Evolutionary conservation across 2,797 vertebrate species (phyloP).

Genomic region (Hozukius guyotensis): DNA sequence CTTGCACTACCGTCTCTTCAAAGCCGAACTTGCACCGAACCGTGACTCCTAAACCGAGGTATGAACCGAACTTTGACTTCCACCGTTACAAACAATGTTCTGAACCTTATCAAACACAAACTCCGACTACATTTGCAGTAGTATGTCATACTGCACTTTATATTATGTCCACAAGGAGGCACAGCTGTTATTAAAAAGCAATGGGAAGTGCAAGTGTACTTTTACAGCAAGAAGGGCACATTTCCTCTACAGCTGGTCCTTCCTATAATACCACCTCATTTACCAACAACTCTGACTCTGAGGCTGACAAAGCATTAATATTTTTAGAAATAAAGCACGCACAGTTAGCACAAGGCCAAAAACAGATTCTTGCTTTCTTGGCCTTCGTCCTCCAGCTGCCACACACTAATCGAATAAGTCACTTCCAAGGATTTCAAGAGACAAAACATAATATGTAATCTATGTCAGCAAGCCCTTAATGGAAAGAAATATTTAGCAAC

Average conservation of each 20-base stretch:
- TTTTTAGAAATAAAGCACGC: background rate
- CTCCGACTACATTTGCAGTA: background rate
- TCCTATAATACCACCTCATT: slow-evolving; percentile 24
- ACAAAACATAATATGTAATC: slow-evolving; percentile 46
- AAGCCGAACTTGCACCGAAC: background rate
- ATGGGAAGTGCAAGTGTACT: slow-evolving; percentile 7
- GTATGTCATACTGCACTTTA: background rate
- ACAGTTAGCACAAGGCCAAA: slow-evolving; percentile 10
- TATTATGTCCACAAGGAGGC: slow-evolving; percentile 50
- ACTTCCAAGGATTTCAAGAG: slow-evolving; percentile 28
- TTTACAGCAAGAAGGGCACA: slow-evolving; percentile 3
- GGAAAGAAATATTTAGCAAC: slow-evolving; percentile 19
- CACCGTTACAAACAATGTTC: background rate
- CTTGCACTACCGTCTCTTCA: background rate
- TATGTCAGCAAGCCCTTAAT: slow-evolving; percentile 27
- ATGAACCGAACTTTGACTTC: background rate
- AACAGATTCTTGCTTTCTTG: background rate
- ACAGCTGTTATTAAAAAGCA: slow-evolving; percentile 10
- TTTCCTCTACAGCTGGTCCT: slow-evolving; percentile 37
- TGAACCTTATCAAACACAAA: background rate
- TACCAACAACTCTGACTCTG: background rate
- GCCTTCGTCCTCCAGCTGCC: background rate
- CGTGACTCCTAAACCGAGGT: background rate
- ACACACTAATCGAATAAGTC: background rate
- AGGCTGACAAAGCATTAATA: background rate